Evolutionary conservation across 2,888 invertebrate species (phyloP), one percentile per base, ranked within the genome.

Genomic region (Toxonevra muliebris): DNA sequence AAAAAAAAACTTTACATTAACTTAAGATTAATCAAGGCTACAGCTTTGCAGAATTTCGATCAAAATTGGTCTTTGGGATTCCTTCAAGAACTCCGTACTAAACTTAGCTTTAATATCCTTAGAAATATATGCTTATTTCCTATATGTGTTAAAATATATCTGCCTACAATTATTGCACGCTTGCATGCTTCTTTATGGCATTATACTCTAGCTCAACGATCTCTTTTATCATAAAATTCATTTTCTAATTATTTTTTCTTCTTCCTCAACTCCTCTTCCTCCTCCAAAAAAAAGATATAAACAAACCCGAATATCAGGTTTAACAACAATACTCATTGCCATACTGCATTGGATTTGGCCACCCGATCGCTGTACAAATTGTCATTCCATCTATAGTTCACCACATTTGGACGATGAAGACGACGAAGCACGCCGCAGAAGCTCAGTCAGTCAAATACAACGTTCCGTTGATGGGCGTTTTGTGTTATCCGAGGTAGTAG

Each of bases 251-350:
- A 12, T 53, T 48, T 66, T 7, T 53, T n/a, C 59, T 9, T 20
- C 40, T 58, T 40, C 20, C 59, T 64, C 17, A 61, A 9, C n/a
- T n/a, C n/a, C n/a, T n/a, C n/a, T n/a, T n/a, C n/a, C n/a, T 20
- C 57, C 19, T 12, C 41, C 12, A 13, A 15, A 12, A 30, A 30
- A 41, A 64, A 94, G 94, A 94, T 91, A 92, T 93, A 92, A 93
- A 91, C 91, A 93, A 92, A 90, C 93, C 93, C 89, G 94, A 94
- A 91, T 94, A 94, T 93, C 94, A 93, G 92, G 94, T 94, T 87
- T 94, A 90, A 83, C 83, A 76, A 92, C 89, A 86, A 89, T 91
- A 78, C 87, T 91, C 77, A 87, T 89, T 74, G 89, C 90, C 85
- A 87, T 90, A 78, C 85, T 89, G 77, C 92, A 91, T 86, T 92